Evolutionary conservation across 2,113 vertebrate species (phyloP), one percentile per base, ranked within the genome.

Genomic region (Lucifuga dentata): DNA sequence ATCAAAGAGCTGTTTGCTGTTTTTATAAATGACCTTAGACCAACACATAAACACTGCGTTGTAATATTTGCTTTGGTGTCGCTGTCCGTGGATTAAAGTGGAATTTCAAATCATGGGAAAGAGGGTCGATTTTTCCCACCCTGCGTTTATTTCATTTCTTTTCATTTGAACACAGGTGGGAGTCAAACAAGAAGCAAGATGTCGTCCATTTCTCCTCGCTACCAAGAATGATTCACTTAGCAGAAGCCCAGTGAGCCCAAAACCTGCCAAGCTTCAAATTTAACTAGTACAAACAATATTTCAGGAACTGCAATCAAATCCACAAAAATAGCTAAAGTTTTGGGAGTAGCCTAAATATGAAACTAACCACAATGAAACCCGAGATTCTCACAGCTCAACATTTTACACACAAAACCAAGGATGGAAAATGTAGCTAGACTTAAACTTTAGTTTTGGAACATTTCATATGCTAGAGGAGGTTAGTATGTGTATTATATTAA

Each of bases 1-100:
- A 29, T 29, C 3, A 29, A 29, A 29, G 26, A 29, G 7, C 26
- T 29, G 26, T 29, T 7, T 3, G 26, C 3, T 29, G 26, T 29
- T 3, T 29, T 5, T 29, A 5, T 29, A 5, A 29, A 29, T 29
- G 26, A 7, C 7, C 3, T 29, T 7, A 29, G 26, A 29, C 26
- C 26, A 7, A 7, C 26, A 29, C 19, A 39, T 46, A 61, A 66
- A 66, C 46, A 33, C 13, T 20, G 19, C 52, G 19, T 19, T 66
- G 26, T 50, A 29, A 45, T 23, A 59, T 68, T 62, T 57, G 53
- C 35, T 61, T 68, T 52, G 40, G 53, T 61, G 15, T 6, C 32
- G 51, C 58, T 73, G 73, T 76, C 62, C 50, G 32, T 35, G 40
- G 43, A 45, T 51, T 41, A 8, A 24, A 40, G 62, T 64, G 20